phyloP scores from a whole-genome alignment of 2,797 vertebrate genomes.

The Tadarida brasiliensis region DNA sequence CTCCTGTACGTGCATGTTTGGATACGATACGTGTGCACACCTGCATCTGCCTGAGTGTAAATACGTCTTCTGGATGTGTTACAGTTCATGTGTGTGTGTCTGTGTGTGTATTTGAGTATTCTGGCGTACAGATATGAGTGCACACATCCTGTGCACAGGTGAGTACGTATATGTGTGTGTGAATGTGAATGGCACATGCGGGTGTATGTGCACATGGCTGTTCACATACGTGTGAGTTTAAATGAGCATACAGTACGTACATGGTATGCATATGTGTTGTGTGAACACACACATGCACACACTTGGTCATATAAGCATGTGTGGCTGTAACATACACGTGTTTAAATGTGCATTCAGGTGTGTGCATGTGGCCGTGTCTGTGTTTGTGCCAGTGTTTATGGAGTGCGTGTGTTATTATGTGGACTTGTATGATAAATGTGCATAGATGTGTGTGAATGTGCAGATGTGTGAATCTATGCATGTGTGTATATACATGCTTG shows the following conservation, averaged over 20 bases:
- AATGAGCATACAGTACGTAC: neutral
- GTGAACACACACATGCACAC: neutral
- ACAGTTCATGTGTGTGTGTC: fast-evolving
- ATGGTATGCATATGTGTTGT: neutral
- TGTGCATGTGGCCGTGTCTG: fast-evolving
- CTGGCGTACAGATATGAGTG: fast-evolving
- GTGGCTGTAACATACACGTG: fast-evolving
- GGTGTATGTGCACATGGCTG: fast-evolving
- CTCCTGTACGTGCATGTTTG: neutral
- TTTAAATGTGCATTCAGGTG: neutral
- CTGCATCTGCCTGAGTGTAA: no score
- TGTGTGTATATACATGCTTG: fast-evolving
- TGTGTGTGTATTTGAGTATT: no score
- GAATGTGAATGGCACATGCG: neutral
- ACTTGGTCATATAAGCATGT: fast-evolving
- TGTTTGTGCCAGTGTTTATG: no score
- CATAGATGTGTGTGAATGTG: neutral
- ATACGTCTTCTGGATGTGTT: fast-evolving
- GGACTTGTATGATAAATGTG: fast-evolving
- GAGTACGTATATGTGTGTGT: fast-evolving
- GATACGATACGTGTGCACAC: fast-evolving
- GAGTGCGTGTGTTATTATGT: fast-evolving
- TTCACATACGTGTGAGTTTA: fast-evolving
- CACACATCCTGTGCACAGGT: neutral
- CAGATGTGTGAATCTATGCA: fast-evolving